These are phyloP conservation scores for Larimichthys crocea DNA, from an alignment of 2,113 vertebrate genomes.

Conservation along the genomic window DNA sequence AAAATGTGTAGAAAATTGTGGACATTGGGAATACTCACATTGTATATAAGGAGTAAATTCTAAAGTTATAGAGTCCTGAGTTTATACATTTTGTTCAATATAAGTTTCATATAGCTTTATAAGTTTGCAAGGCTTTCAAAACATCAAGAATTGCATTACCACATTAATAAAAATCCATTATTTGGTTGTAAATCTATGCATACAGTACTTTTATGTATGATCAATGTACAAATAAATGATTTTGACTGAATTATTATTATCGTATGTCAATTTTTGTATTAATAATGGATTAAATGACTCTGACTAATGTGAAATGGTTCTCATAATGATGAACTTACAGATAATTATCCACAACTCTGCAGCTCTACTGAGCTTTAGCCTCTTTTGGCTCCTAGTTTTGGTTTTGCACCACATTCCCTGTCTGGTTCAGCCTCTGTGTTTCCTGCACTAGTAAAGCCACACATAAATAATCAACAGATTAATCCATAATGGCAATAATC, in stretches of 20 bases:
- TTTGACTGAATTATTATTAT: background rate
- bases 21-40: background rate
- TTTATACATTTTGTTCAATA: background rate
- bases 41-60: background rate
- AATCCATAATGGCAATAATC: too few species aligned
- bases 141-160: background rate
- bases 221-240: background rate
- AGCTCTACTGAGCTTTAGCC: too few species aligned
- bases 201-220: background rate
- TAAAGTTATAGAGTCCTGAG: background rate
- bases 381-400: too few species aligned
- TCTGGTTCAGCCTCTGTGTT: too few species aligned
- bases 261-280: too few species aligned
- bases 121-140: background rate
- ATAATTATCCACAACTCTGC: background rate
- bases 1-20: background rate
- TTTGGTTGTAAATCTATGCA: background rate
- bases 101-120: background rate
- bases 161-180: background rate
- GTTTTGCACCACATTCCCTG: too few species aligned
- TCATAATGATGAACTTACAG: background rate
- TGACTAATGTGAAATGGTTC: background rate
- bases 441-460: too few species aligned
- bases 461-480: too few species aligned
- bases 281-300: too few species aligned